Conservation (phyloP, 2,888 invertebrate species). For the Idaea aversata region DNA sequence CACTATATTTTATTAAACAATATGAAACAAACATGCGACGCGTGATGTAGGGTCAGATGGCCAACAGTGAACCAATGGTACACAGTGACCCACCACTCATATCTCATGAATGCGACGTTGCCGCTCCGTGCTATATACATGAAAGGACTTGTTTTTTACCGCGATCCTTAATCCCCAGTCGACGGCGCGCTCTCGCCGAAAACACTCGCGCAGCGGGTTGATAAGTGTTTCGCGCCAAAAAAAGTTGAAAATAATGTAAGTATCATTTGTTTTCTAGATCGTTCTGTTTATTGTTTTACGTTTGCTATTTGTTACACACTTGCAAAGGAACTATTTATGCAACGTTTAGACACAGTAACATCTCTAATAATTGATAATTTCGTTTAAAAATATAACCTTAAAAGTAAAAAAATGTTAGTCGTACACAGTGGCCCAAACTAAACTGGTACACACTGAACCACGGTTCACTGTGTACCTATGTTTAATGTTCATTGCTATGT, state of each 20-base stretch:
- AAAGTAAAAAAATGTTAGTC: background rate
- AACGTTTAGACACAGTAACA: background rate
- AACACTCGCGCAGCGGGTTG: background rate
- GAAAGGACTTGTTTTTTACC: slow-evolving; percentile 1
- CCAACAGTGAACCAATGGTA: slow-evolving; percentile 3
- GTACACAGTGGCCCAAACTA: slow-evolving; percentile 2
- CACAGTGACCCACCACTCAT: slow-evolving; percentile 3
- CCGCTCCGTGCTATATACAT: background rate
- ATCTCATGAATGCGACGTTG: slow-evolving; percentile 2
- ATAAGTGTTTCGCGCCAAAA: too few relatives aligned
- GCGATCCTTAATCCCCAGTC: slow-evolving; percentile 3
- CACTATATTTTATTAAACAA: too few relatives aligned
- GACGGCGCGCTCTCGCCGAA: slow-evolving; percentile 4
- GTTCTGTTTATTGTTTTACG: background rate
- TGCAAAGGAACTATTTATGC: slow-evolving; percentile 1
- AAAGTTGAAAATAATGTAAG: too few relatives aligned
- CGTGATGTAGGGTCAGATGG: background rate
- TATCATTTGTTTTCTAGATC: too few relatives aligned
- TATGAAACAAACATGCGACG: too few relatives aligned
- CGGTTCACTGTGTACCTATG: slow-evolving; percentile 4
- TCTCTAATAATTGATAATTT: background rate
- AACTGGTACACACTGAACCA: background rate
- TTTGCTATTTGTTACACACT: slow-evolving; percentile 1
- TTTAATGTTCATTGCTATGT: too few relatives aligned
- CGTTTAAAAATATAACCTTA: background rate